Evolutionary conservation across 1,140 invertebrate genomes (phyloP).

Genomic region (Aradophagus sp.): DNA sequence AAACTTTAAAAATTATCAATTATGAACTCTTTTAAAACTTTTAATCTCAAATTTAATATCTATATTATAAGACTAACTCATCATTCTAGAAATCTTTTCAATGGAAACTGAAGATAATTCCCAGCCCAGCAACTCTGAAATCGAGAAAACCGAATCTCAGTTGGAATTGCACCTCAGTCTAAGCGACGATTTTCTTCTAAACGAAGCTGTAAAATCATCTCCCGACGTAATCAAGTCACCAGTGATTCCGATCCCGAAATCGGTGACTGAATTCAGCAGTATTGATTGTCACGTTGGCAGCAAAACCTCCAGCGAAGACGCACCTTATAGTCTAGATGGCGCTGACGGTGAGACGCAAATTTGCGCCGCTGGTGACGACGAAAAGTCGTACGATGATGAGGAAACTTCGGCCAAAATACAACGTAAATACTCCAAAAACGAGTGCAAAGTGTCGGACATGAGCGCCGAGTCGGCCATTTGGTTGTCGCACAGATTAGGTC

Average conservation of each 20-base stretch:
- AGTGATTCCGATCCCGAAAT: conserved; percentile 78
- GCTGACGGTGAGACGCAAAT: conserved; percentile 19
- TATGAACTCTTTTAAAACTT: no score
- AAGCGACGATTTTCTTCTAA: conserved; percentile 62
- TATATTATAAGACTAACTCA: no score
- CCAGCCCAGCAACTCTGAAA: conserved; percentile 41
- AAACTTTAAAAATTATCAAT: no score
- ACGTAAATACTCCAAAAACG: conserved; percentile 57
- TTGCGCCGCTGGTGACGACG: conserved; percentile 19
- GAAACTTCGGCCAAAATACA: conserved; percentile 8
- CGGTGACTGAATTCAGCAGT: conserved; percentile 75
- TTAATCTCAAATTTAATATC: no score
- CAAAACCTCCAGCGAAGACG: conserved; percentile 72
- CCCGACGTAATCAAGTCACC: conserved; percentile 73
- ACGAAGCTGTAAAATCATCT: conserved; percentile 61
- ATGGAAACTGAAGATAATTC: conserved; percentile 77
- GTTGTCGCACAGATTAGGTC: conserved; percentile 94
- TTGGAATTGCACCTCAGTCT: conserved; percentile 64
- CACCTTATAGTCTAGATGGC: conserved; percentile 43
- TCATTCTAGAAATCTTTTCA: conserved; percentile 73
- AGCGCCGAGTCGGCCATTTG: conserved; percentile 93
- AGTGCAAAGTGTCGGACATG: conserved; percentile 89
- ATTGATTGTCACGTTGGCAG: conserved; percentile 79
- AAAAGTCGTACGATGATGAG: conserved; percentile 30
- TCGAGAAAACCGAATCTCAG: conserved; percentile 60